Base-by-base conservation (phyloP, 2,797 vertebrate species). In the Glossophaga mutica region DNA sequence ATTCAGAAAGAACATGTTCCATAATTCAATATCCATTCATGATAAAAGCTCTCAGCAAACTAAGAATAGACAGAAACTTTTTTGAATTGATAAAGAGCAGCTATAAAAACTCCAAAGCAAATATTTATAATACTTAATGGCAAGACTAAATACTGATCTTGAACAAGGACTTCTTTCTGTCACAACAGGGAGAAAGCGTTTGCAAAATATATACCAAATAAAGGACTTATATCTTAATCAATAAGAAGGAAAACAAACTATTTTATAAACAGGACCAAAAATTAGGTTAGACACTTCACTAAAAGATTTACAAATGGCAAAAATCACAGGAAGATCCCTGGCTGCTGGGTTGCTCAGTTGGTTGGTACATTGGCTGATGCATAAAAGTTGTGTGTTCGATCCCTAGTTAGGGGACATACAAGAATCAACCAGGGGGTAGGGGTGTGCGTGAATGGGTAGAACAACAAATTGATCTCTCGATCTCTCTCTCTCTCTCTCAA, bases 31-130 rank as follows among this genome's bases (percentile, higher is more conserved):
- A 87, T 39, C 37, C 57, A 68, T 82, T 81, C 59, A 87, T 37
- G 42, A 74, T 42, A 68, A 87, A 93, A 82, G 48, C 48, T 76
- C 48, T 90, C 67, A 76, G 67, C 48, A 93, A 87, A 76, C 48
- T 76, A 48, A 32, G 24, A 57, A 82, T 52, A 94, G 57, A 76
- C 85, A 90, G 81, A 90, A 94, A 91, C 32, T 50, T 87, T 74
- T 24, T 93, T 42, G 34, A 29, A 34, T n/a, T 32, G 44, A 77
- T 46, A 87, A 94, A 70, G 14, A 68, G 34, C 68, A 82, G 42
- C 59, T 87, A 94, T 21, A 52, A 82, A 87, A 94, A 26, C 34
- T 32, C 59, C 65, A 79, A 22, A 81, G 39, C 57, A 48, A 78
- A 92, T 46, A 67, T 26, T 67, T 48, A 15, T 48, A 15, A 79